These are phyloP conservation scores for Rhabditoides inermis DNA, from an alignment of 2,888 invertebrate genomes.

Conservation along the genomic window DNA sequence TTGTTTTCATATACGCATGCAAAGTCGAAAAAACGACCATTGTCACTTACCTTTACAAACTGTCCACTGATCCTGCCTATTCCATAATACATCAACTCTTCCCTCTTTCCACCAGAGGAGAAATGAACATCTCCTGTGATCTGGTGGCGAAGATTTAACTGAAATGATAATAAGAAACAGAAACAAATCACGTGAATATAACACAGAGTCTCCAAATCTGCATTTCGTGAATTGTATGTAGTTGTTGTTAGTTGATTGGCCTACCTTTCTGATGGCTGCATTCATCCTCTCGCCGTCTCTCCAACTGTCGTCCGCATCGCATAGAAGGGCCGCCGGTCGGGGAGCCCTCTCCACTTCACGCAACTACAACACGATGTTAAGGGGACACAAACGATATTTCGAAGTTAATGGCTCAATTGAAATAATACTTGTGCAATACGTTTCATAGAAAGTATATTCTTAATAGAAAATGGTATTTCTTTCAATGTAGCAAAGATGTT, in stretches of 20 bases:
- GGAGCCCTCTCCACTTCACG: too few species aligned
- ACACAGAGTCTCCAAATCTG: too few species aligned
- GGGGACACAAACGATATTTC: constrained; percentile 1
- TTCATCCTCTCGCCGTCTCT: constrained; percentile 38
- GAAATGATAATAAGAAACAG: constrained; percentile 1
- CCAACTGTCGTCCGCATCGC: constrained; percentile 46
- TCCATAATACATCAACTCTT: constrained; percentile 29
- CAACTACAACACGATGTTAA: neutral
- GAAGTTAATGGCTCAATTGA: constrained; percentile 25
- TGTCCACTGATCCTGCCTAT: constrained; percentile 27
- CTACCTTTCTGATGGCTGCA: constrained; percentile 36
- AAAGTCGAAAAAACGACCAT: too few species aligned
- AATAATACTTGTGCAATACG: too few species aligned
- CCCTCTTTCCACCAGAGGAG: constrained; percentile 19
- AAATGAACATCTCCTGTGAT: constrained; percentile 31
- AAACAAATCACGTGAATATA: too few species aligned
- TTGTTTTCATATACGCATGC: too few species aligned
- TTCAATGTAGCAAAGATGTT: too few species aligned
- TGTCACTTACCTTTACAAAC: constrained; percentile 27
- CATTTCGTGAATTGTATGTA: too few species aligned
- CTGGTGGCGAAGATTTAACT: constrained; percentile 27
- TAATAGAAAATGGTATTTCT: neutral
- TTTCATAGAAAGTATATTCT: too few species aligned
- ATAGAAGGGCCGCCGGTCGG: constrained; percentile 30
- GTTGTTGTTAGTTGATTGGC: neutral